Base-by-base conservation (phyloP, 2,113 vertebrate species). In the Pipra filicauda region DNA sequence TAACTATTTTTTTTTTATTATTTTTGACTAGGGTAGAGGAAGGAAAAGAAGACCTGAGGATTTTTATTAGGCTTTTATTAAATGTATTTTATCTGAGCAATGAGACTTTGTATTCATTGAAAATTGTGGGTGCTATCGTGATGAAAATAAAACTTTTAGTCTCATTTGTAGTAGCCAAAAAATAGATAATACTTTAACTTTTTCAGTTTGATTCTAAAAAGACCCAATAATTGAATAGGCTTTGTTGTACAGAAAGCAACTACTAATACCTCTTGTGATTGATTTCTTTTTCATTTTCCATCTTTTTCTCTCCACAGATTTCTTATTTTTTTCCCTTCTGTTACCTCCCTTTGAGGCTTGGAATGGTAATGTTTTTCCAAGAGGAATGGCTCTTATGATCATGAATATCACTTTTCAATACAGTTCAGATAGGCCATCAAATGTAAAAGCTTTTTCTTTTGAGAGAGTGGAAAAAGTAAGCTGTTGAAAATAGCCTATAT, bases 361-460 rank as follows among this genome's bases (percentile, higher is more conserved):
- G 76, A 95, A 55, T 84, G 65, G 37, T 51, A 80, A 39, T 51
- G 46, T 74, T 91, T 96, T 96, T 91, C 88, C 64, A 88, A 91
- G 64, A 92, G 39, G 24, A 94, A 92, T 85, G 75, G 64, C 83
- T 91, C 65, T 95, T 96, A 90, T 46, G 95, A n/a, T 96, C 93
- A 92, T 65, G 75, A 95, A 74, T 91, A 95, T 80, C 93, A 93
- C 81, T 75, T 84, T 97, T 86, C 89, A 80, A 77, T 78, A 51
- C 41, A 92, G 83, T 96, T 96, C 78, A 97, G 67, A 75, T 48
- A 65, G 41, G 15, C 51, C 89, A 54, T 79, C 6, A 16, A 79
- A 71, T 14, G 5, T 31, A 94, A 92, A 83, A 97, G n/a, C 41
- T 28, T 79, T 91, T 95, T 70, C 28, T 64, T 70, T 57, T 12